Conservation (phyloP, 2,113 vertebrate genomes). For the Dolichotis patagonum region DNA sequence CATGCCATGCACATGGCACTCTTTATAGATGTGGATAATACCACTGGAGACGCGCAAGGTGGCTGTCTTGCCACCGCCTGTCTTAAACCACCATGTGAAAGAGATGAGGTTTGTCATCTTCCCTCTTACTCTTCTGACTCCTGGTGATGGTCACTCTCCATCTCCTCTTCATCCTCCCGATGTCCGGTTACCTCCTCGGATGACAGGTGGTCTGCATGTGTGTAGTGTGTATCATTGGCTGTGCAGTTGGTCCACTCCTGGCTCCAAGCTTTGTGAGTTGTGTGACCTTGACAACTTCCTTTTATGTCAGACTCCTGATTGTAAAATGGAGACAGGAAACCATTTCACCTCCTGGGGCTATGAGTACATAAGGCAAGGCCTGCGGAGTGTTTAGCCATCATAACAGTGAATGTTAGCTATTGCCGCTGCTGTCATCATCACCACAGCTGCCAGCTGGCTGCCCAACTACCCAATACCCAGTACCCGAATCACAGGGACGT, state of each 20-base stretch:
- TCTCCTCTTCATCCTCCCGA: no score
- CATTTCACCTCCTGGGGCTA: not conserved
- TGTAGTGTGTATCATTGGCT: not conserved
- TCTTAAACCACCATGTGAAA: not conserved
- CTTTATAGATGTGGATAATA: not conserved
- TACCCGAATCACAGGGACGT: not conserved
- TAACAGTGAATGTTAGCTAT: not conserved
- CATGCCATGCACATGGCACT: accelerated
- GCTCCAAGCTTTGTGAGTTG: not conserved
- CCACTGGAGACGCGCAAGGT: no score
- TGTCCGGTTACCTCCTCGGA: not conserved
- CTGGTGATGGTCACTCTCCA: not conserved
- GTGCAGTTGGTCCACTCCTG: not conserved
- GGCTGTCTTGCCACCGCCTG: not conserved
- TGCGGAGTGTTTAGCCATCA: not conserved
- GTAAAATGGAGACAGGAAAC: not conserved
- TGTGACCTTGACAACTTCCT: not conserved
- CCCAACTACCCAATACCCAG: not conserved
- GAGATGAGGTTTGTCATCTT: not conserved
- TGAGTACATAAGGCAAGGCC: not conserved
- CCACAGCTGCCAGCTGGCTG: not conserved
- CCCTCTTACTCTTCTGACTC: not conserved
- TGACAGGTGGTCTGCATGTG: not conserved
- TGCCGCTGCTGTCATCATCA: not conserved
- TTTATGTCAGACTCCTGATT: not conserved